Evolutionary conservation across 2,113 vertebrate genomes (phyloP).

Genomic region (Nansenia antarctica): DNA sequence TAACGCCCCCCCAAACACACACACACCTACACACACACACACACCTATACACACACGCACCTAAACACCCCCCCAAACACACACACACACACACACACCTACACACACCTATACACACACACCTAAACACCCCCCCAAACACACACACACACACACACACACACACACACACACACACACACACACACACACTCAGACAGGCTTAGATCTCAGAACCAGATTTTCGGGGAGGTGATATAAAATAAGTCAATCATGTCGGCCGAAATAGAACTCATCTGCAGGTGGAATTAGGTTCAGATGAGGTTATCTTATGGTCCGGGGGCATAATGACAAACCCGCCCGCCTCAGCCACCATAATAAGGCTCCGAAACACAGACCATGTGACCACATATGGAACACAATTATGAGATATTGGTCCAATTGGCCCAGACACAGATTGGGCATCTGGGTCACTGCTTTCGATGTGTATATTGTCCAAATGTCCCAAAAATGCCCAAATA

Average conservation of each 20-base stretch:
- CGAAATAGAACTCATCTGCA: conserved; percentile 8
- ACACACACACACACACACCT: no score
- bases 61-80: no score
- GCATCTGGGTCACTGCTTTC: not conserved
- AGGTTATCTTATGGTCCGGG: not conserved
- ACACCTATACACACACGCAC: no score
- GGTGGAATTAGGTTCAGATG: not conserved
- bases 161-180: no score
- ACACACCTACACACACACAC: no score
- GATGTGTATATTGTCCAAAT: no score
- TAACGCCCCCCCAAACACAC: no score
- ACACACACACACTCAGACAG: no score
- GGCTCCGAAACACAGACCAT: not conserved
- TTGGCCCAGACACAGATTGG: not conserved
- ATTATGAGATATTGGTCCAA: not conserved
- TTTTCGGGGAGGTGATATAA: not conserved
- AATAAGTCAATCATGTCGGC: conserved; percentile 3
- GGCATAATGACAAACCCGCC: not conserved
- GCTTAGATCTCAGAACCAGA: not conserved
- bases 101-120: no score
- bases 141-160: no score
- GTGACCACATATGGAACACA: not conserved
- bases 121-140: no score
- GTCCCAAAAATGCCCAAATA: no score
- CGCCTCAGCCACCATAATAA: not conserved